Conservation (phyloP, 2,113 vertebrate species). For the Cynopterus brachyotis region DNA sequence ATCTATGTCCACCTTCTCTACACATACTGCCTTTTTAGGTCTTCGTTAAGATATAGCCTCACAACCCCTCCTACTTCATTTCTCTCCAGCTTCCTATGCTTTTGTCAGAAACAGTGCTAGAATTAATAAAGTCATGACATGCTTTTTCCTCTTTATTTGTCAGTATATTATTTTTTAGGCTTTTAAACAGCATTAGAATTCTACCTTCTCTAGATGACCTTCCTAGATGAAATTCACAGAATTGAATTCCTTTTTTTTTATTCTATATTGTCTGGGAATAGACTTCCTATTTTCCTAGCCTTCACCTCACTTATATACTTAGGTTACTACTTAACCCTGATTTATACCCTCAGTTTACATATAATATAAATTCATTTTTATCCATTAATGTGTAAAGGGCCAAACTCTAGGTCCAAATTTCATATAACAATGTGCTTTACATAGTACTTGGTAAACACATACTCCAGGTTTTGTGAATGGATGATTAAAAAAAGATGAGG, state of each 20-base stretch:
- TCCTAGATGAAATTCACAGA: not conserved
- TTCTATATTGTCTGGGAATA: not conserved
- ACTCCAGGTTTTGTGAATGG: not conserved
- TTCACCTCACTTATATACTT: not conserved
- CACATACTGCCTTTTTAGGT: not conserved
- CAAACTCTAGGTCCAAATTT: not conserved
- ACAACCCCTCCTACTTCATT: not conserved
- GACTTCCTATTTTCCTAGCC: not conserved
- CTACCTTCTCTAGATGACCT: not conserved
- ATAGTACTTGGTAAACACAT: not conserved
- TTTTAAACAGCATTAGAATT: not conserved
- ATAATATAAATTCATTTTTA: not conserved
- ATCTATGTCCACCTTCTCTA: not conserved
- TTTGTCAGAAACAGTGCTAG: not conserved
- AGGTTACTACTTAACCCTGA: not conserved
- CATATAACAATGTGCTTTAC: not conserved
- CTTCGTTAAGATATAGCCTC: not conserved
- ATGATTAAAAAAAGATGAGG: not conserved
- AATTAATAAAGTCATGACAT: not conserved
- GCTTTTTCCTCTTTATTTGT: not conserved
- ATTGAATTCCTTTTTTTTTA: not conserved
- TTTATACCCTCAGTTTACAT: not conserved
- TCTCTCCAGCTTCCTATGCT: not conserved
- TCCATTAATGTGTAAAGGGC: not conserved
- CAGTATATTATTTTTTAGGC: not conserved